Conservation (phyloP, 2,888 invertebrate species). For the Tetrapedia diversipes region DNA sequence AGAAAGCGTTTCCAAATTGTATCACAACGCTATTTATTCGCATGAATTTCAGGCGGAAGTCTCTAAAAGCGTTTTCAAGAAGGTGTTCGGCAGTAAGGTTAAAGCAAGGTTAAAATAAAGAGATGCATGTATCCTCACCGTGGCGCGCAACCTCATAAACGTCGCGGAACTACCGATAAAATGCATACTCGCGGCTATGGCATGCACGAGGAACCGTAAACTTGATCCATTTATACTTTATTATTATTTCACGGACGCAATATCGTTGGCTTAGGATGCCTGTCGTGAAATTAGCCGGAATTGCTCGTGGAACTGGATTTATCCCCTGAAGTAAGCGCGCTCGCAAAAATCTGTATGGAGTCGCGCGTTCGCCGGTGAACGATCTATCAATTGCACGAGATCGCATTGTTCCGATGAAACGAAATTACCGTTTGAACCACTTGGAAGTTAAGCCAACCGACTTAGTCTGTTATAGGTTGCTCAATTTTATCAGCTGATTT, state of each 20-base stretch:
- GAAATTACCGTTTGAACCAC: background rate
- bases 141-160: slow-evolving; percentile 64
- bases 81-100: background rate
- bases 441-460: too few species aligned
- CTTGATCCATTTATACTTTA: slow-evolving; percentile 82
- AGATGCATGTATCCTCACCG: slow-evolving; percentile 24
- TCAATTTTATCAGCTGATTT: too few species aligned
- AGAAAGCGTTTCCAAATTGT: background rate
- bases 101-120: slow-evolving; percentile 6
- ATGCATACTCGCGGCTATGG: slow-evolving; percentile 67
- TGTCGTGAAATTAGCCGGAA: slow-evolving; percentile 81
- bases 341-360: slow-evolving; percentile 38
- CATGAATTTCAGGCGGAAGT: background rate
- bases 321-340: slow-evolving; percentile 55
- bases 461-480: too few species aligned
- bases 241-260: slow-evolving; percentile 82
- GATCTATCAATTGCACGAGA: slow-evolving; percentile 17
- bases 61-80: slow-evolving; percentile 4
- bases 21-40: background rate
- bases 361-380: slow-evolving; percentile 11
- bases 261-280: slow-evolving; percentile 76
- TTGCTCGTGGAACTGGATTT: slow-evolving; percentile 78
- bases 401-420: background rate
- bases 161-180: slow-evolving; percentile 72
- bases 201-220: slow-evolving; percentile 76